phyloP scores from a whole-genome alignment of 2,888 invertebrate species.

The Epicampocera succincta region DNA sequence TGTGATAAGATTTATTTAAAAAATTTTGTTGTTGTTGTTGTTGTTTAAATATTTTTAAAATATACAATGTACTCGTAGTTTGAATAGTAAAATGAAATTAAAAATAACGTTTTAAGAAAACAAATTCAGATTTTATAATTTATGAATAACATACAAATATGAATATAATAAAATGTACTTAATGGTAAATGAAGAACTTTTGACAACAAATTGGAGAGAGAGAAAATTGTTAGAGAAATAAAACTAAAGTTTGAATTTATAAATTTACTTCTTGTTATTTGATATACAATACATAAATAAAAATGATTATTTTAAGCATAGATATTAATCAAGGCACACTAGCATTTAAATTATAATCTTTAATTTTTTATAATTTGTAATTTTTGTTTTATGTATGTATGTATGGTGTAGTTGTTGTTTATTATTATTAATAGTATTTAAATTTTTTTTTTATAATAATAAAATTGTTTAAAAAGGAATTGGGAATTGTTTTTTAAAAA shows the following conservation, averaged over 20 bases:
- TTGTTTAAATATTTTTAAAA: slow-evolving; percentile 49
- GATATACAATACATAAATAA: slow-evolving; percentile 64
- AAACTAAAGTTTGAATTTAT: slow-evolving; percentile 15
- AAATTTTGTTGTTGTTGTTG: too few species aligned
- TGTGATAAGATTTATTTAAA: slow-evolving; percentile 32
- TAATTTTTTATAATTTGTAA: slow-evolving; percentile 42
- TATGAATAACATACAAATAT: slow-evolving; percentile 32
- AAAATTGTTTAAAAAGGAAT: background rate
- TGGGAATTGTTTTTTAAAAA: slow-evolving; percentile 21
- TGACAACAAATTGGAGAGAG: slow-evolving; percentile 12
- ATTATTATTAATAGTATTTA: background rate
- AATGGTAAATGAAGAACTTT: slow-evolving; percentile 17
- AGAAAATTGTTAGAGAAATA: background rate
- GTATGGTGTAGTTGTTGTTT: slow-evolving; percentile 25
- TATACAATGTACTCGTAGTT: background rate
- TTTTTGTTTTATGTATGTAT: slow-evolving; percentile 22
- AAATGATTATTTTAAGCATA: slow-evolving; percentile 71
- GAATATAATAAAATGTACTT: slow-evolving; percentile 20
- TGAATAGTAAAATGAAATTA: too few species aligned
- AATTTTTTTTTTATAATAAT: background rate
- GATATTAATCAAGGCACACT: slow-evolving; percentile 78
- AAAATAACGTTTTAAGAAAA: slow-evolving; percentile 4
- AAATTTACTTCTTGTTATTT: slow-evolving; percentile 30
- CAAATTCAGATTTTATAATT: slow-evolving; percentile 18
- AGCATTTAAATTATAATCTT: slow-evolving; percentile 74